phyloP scores from a whole-genome alignment of 1,140 invertebrate genomes.

The Lepidurus couesii region DNA sequence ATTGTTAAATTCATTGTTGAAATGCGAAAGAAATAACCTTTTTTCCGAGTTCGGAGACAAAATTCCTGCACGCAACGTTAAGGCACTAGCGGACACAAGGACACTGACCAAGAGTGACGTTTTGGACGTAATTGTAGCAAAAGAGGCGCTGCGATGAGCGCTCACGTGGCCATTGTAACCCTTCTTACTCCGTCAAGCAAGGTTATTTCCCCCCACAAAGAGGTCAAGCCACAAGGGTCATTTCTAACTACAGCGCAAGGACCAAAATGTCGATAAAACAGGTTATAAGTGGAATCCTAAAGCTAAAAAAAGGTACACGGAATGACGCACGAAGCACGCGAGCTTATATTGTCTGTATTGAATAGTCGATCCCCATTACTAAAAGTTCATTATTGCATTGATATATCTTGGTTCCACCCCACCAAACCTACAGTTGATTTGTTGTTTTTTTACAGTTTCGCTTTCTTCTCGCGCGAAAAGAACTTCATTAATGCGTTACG shows the following conservation, averaged over 20 bases:
- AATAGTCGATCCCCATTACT: background rate
- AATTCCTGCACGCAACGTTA: background rate
- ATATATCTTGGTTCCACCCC: background rate
- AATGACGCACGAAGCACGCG: background rate
- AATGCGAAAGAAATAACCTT: background rate
- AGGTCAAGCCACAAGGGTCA: no score
- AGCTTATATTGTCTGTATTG: background rate
- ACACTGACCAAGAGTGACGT: background rate
- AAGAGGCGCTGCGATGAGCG: background rate
- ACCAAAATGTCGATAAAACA: no score
- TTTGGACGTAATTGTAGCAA: background rate
- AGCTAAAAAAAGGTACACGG: no score
- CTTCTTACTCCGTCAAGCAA: background rate
- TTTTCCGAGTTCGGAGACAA: background rate
- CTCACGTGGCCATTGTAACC: background rate
- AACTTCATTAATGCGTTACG: slow-evolving; percentile 52
- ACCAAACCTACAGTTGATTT: background rate
- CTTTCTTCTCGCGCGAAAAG: slow-evolving; percentile 39
- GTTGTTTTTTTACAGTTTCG: background rate
- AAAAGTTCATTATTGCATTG: background rate
- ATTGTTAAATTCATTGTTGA: background rate
- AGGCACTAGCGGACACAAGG: background rate
- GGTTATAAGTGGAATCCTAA: no score
- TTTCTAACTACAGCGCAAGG: no score
- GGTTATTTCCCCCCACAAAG: no score